Evolutionary conservation across 2,113 vertebrate species (phyloP).

Genomic region (Misgurnus anguillicaudatus): DNA sequence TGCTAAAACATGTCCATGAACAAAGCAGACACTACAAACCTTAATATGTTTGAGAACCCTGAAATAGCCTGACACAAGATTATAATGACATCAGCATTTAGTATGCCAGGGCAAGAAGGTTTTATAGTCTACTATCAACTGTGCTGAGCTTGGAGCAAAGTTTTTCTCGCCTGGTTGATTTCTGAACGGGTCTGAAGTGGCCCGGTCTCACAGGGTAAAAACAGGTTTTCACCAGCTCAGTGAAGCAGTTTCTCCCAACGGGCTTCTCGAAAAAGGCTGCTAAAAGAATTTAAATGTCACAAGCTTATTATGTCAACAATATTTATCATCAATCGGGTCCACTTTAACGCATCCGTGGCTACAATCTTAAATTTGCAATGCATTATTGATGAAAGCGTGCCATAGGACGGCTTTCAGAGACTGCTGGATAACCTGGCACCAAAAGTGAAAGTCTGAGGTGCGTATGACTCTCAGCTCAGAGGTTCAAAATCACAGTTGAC

Average conservation of each 20-base stretch:
- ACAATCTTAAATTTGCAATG: conserved; percentile 6
- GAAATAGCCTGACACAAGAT: not conserved
- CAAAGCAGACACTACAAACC: not conserved
- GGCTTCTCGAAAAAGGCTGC: not conserved
- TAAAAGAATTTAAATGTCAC: conserved; percentile 51
- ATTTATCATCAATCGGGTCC: conserved; percentile 31
- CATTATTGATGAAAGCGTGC: conserved; percentile 36
- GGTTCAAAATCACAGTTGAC: not conserved
- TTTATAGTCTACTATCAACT: not conserved
- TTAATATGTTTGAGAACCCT: too few relatives aligned
- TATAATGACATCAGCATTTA: not conserved
- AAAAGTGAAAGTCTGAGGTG: not conserved
- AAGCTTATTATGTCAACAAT: conserved; percentile 50
- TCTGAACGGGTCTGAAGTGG: conserved; percentile 15
- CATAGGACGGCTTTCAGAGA: not conserved
- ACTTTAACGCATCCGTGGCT: conserved; percentile 15
- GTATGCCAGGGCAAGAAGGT: not conserved
- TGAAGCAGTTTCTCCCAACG: not conserved
- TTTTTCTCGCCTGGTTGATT: conserved; percentile 19
- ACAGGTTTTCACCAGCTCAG: conserved; percentile 14
- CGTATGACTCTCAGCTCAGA: not conserved
- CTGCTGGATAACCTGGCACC: not conserved
- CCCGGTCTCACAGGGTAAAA: conserved; percentile 7
- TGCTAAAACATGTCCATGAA: too few relatives aligned
- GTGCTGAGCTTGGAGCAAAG: conserved; percentile 4